These are phyloP conservation scores for Hybos culiciformis DNA, from an alignment of 2,888 invertebrate species.

Conservation along the genomic window DNA sequence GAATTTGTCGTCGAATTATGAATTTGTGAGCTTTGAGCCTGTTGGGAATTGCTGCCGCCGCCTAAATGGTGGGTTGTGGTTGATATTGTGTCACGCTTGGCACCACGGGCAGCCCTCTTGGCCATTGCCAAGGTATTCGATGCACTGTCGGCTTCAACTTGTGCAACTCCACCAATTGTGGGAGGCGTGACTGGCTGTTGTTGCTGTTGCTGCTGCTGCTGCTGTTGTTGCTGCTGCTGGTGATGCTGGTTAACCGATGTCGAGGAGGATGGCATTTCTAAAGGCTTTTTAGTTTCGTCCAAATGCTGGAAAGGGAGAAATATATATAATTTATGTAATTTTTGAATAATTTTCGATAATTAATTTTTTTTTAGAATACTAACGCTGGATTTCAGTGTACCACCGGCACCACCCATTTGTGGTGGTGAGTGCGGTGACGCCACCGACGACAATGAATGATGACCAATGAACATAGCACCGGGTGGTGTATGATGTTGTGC, in stretches of 20 bases:
- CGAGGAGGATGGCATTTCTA: conserved; percentile 11
- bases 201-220: conserved; percentile 5
- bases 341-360: not conserved
- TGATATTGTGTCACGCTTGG: conserved; percentile 9
- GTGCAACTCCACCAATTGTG: conserved; percentile 23
- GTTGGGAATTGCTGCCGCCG: not conserved
- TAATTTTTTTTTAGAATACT: no score
- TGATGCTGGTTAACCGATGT: no score
- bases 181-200: conserved; percentile 4
- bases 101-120: conserved; percentile 12
- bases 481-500: conserved; percentile 26
- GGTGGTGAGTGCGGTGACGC: conserved; percentile 1
- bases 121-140: conserved; percentile 21
- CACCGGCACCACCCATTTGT: conserved; percentile 9
- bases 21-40: not conserved
- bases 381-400: not conserved
- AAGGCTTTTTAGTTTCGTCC: conserved; percentile 3
- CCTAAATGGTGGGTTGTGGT: conserved; percentile 27
- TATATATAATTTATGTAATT: not conserved
- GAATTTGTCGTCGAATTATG: no score
- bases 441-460: conserved; percentile 19
- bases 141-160: conserved; percentile 35
- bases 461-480: conserved; percentile 27
- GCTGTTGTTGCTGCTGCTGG: conserved; percentile 12
- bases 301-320: conserved; percentile 1